Percentiles rank a stretch among this genome's conserved stretches.
Evolutionary conservation across 2,113 vertebrate genomes (phyloP).

Genomic region (Heteronetta atricapilla): DNA sequence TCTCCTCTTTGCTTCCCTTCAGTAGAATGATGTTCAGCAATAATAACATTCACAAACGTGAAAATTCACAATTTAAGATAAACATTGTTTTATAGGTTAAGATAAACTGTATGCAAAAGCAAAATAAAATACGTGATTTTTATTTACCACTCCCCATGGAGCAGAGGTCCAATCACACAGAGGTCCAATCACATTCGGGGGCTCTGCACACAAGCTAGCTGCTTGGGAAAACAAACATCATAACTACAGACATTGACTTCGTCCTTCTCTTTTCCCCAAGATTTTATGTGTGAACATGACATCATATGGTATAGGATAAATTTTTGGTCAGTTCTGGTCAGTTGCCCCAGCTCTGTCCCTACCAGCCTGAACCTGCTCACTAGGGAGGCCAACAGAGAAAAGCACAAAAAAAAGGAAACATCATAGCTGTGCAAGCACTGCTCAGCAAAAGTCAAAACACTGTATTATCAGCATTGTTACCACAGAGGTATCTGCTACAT

Average conservation of each 20-base stretch:
- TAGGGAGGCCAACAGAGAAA: neutral
- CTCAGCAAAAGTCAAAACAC: neutral
- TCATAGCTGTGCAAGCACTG: neutral
- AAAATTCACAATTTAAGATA: neutral
- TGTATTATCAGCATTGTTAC: neutral
- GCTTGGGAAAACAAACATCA: neutral
- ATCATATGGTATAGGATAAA: neutral
- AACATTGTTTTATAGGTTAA: neutral
- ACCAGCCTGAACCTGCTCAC: neutral
- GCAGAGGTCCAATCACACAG: neutral
- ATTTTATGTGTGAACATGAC: neutral
- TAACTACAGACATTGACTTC: neutral
- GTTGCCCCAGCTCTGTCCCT: neutral
- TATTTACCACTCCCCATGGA: fast-evolving
- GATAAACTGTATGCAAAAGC: neutral
- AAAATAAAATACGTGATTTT: neutral
- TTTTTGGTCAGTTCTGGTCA: neutral
- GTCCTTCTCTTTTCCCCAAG: neutral
- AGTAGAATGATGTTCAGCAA: neutral
- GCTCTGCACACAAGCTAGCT: fast-evolving
- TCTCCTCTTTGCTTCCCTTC: fast-evolving
- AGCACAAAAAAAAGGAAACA: neutral
- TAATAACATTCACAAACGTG: neutral
- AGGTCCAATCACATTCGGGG: neutral
- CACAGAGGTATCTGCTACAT: no score